phyloP scores from a whole-genome alignment of 2,888 invertebrate species.

The Brenthis daphne region DNA sequence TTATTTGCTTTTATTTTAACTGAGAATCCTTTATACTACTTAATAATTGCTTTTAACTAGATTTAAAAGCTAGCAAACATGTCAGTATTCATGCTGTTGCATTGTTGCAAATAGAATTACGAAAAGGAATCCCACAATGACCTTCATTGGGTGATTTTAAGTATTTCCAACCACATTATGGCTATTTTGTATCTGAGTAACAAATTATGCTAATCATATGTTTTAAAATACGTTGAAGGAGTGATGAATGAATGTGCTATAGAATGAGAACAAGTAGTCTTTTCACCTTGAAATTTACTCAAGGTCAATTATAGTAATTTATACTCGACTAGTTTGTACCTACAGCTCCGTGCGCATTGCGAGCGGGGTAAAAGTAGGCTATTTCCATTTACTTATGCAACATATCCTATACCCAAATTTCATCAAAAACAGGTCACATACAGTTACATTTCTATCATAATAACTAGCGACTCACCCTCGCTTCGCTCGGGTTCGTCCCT shows the following conservation, averaged over 20 bases:
- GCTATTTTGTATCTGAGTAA: conserved; percentile 9
- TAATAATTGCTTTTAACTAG: no score
- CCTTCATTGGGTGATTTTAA: conserved; percentile 1
- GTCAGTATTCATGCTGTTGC: not conserved
- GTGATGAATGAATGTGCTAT: conserved; percentile 2
- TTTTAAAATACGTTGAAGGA: not conserved
- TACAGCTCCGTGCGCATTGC: no score
- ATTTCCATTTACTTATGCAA: no score
- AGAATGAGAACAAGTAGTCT: not conserved
- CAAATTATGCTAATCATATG: not conserved
- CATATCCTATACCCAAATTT: no score
- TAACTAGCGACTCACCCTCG: no score
- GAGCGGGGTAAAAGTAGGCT: no score
- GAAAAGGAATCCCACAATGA: conserved; percentile 10
- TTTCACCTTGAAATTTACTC: not conserved
- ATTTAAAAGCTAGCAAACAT: not conserved
- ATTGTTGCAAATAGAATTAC: conserved; percentile 13
- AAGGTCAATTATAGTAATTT: conserved; percentile 11
- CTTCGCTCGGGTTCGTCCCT: no score
- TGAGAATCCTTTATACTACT: no score
- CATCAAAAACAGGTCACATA: no score
- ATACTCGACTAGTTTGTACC: not conserved
- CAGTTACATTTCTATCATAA: no score
- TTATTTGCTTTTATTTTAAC: no score
- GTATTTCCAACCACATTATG: conserved; percentile 2